Conservation (phyloP, 2,888 invertebrate species). For the Sepioteuthis lessoniana region DNA sequence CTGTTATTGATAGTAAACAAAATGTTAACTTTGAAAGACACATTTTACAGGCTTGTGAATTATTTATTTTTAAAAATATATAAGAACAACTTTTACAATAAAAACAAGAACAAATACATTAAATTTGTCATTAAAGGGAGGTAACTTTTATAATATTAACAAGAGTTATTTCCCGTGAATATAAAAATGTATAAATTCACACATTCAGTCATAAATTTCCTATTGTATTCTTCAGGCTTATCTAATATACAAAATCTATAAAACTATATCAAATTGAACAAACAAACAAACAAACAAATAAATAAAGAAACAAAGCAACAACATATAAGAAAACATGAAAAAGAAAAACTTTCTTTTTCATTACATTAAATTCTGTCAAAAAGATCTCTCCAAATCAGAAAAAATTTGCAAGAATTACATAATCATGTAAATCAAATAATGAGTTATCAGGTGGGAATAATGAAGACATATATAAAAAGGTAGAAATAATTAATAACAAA, state of each 20-base stretch:
- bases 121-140: not conserved
- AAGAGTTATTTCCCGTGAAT: conserved; percentile 17
- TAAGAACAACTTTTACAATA: not conserved
- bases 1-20: not conserved
- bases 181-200: not conserved
- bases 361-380: too few species aligned
- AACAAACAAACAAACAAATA: too few species aligned
- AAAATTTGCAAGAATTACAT: too few species aligned
- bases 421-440: too few species aligned
- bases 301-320: not conserved
- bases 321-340: not conserved
- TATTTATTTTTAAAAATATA: too few species aligned
- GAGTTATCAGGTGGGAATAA: too few species aligned
- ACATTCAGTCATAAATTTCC: not conserved
- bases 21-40: not conserved
- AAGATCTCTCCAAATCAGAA: too few species aligned
- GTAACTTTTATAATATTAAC: not conserved
- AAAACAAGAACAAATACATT: not conserved
- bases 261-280: not conserved
- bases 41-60: not conserved
- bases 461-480: too few species aligned
- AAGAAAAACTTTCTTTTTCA: not conserved
- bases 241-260: not conserved
- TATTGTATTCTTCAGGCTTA: not conserved
- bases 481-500: too few species aligned